Percentiles rank a stretch among this genome's conserved stretches.
phyloP scores from a whole-genome alignment of 2,113 vertebrate genomes.

The Elachura formosa region DNA sequence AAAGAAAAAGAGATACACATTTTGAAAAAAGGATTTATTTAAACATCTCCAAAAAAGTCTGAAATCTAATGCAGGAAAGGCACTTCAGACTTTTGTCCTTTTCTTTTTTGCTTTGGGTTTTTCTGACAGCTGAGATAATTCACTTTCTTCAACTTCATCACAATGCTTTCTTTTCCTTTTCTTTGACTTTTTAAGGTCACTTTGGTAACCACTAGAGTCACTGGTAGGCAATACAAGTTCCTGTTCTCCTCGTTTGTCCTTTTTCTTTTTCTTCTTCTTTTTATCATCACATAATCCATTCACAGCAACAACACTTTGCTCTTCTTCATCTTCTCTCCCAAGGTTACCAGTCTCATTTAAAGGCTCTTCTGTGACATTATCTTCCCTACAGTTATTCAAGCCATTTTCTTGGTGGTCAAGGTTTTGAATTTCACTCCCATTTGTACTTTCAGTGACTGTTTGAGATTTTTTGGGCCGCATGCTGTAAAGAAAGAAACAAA shows the following conservation, averaged over 20 bases:
- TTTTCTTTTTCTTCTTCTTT: slow-evolving; percentile 65
- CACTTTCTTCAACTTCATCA: slow-evolving; percentile 14
- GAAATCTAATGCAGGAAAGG: background rate
- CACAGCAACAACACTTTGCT: background rate
- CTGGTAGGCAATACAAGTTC: slow-evolving; percentile 65
- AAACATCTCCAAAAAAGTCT: background rate
- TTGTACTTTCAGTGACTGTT: background rate
- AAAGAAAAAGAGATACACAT: background rate
- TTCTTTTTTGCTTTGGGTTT: slow-evolving; percentile 75
- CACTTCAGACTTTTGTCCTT: slow-evolving; percentile 39
- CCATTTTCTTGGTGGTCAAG: slow-evolving; percentile 71
- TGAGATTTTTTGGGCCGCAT: slow-evolving; percentile 40
- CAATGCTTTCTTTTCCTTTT: slow-evolving; percentile 76
- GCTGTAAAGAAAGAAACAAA: slow-evolving; percentile 26
- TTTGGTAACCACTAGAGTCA: slow-evolving; percentile 82
- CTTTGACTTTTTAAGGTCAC: slow-evolving; percentile 76
- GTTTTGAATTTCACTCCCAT: slow-evolving; percentile 7
- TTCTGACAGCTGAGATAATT: background rate
- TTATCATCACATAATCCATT: slow-evolving; percentile 50
- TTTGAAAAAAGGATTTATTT: slow-evolving; percentile 27
- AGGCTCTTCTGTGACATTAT: background rate
- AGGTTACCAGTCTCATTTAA: background rate
- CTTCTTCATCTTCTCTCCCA: background rate
- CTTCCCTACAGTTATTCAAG: background rate
- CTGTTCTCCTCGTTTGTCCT: slow-evolving; percentile 51